Evolutionary conservation across 2,797 vertebrate genomes (phyloP).

Genomic region (Gouania willdenowi): DNA sequence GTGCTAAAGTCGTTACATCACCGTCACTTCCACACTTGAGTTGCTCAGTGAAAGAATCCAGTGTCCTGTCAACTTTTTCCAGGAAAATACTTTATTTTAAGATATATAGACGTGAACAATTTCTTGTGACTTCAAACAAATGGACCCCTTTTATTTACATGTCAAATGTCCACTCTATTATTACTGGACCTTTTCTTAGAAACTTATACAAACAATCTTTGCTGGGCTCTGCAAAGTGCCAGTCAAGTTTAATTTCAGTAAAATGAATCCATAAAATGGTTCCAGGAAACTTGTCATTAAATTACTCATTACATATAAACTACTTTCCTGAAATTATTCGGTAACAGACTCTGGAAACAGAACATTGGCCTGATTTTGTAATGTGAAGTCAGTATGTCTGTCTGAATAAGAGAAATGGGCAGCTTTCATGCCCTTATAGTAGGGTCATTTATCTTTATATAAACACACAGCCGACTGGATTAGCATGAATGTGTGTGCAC

Average conservation of each 20-base stretch:
- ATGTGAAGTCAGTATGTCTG: not conserved
- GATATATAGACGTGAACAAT: slow-evolving; percentile 17
- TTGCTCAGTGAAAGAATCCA: slow-evolving; percentile 1
- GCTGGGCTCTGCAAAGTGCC: not conserved
- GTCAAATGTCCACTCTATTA: slow-evolving; percentile 13
- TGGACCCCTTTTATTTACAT: slow-evolving; percentile 16
- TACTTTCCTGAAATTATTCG: slow-evolving; percentile 4
- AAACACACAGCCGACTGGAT: not conserved
- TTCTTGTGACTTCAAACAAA: slow-evolving; percentile 26
- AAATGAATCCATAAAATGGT: slow-evolving; percentile 5
- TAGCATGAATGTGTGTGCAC: not conserved
- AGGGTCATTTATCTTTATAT: not conserved
- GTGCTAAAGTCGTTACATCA: slow-evolving; percentile 5
- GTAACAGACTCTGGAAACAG: slow-evolving; percentile 4
- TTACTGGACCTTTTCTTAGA: slow-evolving; percentile 24
- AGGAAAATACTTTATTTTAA: slow-evolving; percentile 26
- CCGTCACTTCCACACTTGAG: not conserved
- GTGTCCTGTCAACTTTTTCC: slow-evolving; percentile 11
- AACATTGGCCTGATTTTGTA: not conserved
- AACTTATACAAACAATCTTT: slow-evolving; percentile 11
- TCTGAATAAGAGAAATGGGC: not conserved
- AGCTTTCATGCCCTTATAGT: not conserved
- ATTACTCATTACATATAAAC: slow-evolving; percentile 19
- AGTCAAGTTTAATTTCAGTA: not conserved
- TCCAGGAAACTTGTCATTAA: slow-evolving; percentile 28